Evolutionary conservation across 2,797 vertebrate genomes (phyloP), one percentile per base, ranked within the genome.

Genomic region (Hydrolagus colliei): DNA sequence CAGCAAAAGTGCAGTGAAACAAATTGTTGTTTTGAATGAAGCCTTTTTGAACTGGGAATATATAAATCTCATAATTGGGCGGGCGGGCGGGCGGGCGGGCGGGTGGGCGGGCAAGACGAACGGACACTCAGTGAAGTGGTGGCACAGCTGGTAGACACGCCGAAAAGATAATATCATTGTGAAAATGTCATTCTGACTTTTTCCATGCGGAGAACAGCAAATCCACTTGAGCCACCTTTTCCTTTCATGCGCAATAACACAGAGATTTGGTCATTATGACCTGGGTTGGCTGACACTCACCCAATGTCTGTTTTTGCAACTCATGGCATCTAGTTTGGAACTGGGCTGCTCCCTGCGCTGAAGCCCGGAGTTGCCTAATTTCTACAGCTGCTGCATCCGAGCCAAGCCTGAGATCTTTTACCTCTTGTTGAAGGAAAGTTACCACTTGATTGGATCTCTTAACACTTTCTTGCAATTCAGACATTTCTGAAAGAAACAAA

Each of bases 211-310:
- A 32, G 32, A 14, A 20, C 4, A 9, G 16, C 32, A 71, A 84
- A 84, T 71, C 65, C 1, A 68, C 2, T 20, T 84, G 27, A 4
- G 10, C 67, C 68, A 68, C 79, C 52, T 52, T 52, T 52, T 52
- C 1, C 27, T 84, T 52, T 16, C 20, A 20, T 84, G 9, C 7
- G 2, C 65, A 80, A 79, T 79, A 14, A 16, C 79, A 71, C 10
- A 20, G 68, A 27, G 93, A 93, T 93, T 90, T 91, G 94, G 94
- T 94, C 93, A 94, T 90, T 85, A 89, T 93, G 93, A 94, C 93
- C 67, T 71, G 9, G 67, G 62, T 16, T 8, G 4, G 13, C 78
- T 65, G 62, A 22, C 74, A 87, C 91, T 91, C 90, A 94, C 94
- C 93, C 88, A 93, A 62, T 0, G 88, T 90, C 86, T 94, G 91